Evolutionary conservation across 1,140 invertebrate species (phyloP), one percentile per base, ranked within the genome.

Genomic region (Rhopalosiphum maidis): DNA sequence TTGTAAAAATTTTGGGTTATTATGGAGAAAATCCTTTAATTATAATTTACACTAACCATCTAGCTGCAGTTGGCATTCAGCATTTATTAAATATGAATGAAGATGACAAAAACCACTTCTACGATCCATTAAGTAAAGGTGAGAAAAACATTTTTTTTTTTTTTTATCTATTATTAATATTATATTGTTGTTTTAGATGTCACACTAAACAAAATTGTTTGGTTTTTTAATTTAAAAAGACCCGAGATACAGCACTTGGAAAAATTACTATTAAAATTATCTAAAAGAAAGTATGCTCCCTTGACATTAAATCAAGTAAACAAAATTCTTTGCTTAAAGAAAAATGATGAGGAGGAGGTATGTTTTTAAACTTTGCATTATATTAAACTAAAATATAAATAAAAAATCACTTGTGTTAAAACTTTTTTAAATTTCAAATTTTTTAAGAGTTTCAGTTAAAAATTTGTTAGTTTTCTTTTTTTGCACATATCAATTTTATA

Each of bases 1-100:
- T 98, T 87, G 96, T 97, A 4, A 97, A 97, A 95, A 96, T 97
- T 93, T 95, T 97, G 94, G 96, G 96, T 89, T 97, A 97, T 95
- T 97, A 97, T 95, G 96, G 96, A 94, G 95, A 95, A 22, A 95
- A 97, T 94, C 97, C 97, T 6, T 96, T 98, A 6, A 95, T 98
- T 91, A 98, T 98, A 95, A 96, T 98, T 94, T 97, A 98, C 94
- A 96, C 97, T 46, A 96, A 96, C 93, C 96, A 96, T 87, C 95
- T 95, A 60, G 97, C 96, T 95, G 97, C 96, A 51, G 95, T 95
- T 30, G 96, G 96, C 94, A 96, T 98, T 94, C 96, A 97, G 94
- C 96, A 96, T 95, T 94, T 96, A 37, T 96, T 98, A 90, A 96
- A 96, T 68, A 97, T 98, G 97, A 95, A 95, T 94, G 94, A 95